Base-by-base conservation (phyloP, 2,888 invertebrate genomes). In the Erebia ligea region DNA sequence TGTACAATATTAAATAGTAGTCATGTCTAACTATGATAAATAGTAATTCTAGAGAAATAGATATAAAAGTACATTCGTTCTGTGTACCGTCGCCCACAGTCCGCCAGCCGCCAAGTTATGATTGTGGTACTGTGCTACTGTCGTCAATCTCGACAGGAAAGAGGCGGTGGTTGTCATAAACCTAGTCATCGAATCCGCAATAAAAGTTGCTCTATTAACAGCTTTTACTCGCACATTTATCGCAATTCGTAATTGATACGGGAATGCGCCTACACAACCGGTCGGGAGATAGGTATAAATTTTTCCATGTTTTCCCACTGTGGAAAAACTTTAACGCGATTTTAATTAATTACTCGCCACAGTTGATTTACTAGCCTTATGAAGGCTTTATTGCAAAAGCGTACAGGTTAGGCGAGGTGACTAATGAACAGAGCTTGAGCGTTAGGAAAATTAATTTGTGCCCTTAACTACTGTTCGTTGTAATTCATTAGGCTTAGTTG, bases 291-390 rank as follows among this genome's bases (percentile, higher is more conserved):
- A 80, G 82, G 80, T 62, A 48, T 62, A 62, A 75, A 80, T 82
- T 86, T 88, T 86, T 87, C 87, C 84, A 80, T 76, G 81, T 85
- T 87, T 87, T 84, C 86, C 82, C 80, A 78, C 73, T 78, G 79
- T 81, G 79, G 85, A 89, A 90, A 88, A 88, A 86, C 82, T 76
- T 80, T 79, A 81, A 86, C 85, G 79, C 78, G 82, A 81, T 81
- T 86, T 90, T 88, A 86, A 90, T 90, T 89, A 87, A 89, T 89
- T 87, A 77, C 79, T 79, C 75, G 74, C 76, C 77, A 79, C 77
- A 75, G 77, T 76, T 72, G 69, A 79, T 76, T 75, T 69, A 76
- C 75, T 66, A 58, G 70, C 71, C 73, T 56, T 71, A 79, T 80
- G 71, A 75, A 71, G 77, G 75, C 81, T 80, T 75, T 81, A 83